Percentiles rank a stretch among this genome's conserved stretches.
These are phyloP conservation scores for Catharus ustulatus DNA, from an alignment of 2,797 vertebrate genomes.

Conservation along the genomic window DNA sequence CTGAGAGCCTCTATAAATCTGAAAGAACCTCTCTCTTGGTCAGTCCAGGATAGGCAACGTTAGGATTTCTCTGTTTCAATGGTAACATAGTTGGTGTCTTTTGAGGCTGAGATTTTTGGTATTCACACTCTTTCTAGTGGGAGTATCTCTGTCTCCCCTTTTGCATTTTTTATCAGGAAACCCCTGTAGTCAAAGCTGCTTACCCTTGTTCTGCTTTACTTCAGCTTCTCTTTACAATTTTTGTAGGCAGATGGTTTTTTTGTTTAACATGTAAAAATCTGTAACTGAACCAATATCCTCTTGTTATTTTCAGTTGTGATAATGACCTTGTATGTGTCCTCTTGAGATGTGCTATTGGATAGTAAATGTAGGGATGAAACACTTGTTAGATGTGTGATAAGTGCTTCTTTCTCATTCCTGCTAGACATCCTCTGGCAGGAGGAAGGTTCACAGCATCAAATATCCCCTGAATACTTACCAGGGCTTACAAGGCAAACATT, in stretches of 20 bases:
- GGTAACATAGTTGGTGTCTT: background rate
- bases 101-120: background rate
- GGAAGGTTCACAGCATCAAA: background rate
- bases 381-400: background rate
- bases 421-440: background rate
- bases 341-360: background rate
- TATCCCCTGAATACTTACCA: background rate
- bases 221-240: background rate
- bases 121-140: background rate
- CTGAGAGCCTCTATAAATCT: background rate
- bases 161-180: background rate
- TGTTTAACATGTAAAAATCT: background rate
- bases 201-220: background rate
- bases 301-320: background rate
- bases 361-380: background rate
- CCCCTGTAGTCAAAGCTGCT: background rate
- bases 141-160: background rate
- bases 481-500: background rate
- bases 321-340: background rate
- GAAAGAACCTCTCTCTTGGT: background rate
- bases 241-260: background rate
- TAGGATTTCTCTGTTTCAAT: background rate
- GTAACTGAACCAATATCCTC: background rate
- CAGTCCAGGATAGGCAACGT: background rate
- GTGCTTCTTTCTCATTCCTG: background rate